Evolutionary conservation across 2,113 vertebrate species (phyloP).

Genomic region (Rhabdornis inornatus): DNA sequence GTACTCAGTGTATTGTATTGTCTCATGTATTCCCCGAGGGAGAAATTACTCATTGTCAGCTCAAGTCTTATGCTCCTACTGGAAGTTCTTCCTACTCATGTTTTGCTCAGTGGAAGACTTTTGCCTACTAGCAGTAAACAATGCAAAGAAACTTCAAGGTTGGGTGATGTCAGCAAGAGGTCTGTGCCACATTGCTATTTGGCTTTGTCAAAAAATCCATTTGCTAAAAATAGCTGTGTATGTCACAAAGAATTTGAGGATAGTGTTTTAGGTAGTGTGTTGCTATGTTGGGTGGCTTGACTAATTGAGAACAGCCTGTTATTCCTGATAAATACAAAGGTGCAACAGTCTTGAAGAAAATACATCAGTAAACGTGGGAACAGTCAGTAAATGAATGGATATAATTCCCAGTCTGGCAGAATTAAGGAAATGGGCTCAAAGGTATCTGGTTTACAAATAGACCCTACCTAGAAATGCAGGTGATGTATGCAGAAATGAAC

Average conservation of each 20-base stretch:
- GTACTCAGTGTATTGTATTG: neutral
- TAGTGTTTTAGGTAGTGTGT: neutral
- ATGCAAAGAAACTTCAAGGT: neutral
- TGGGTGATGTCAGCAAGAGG: neutral
- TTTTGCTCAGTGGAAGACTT: neutral
- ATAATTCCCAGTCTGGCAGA: neutral
- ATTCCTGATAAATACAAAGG: neutral
- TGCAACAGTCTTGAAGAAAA: neutral
- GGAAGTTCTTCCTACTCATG: neutral
- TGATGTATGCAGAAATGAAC: neutral
- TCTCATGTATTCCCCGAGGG: neutral
- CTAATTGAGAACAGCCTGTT: neutral
- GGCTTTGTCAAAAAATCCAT: neutral
- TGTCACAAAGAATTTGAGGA: neutral
- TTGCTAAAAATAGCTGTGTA: neutral
- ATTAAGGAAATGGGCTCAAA: neutral
- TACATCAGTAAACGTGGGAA: neutral
- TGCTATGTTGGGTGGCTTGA: neutral
- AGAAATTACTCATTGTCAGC: neutral
- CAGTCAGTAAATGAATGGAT: neutral
- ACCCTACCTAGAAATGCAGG: neutral
- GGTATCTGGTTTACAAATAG: neutral
- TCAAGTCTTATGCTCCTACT: neutral
- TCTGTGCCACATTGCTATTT: neutral
- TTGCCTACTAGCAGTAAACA: neutral